Percentiles rank a stretch among this genome's conserved stretches.
Conservation (phyloP, 2,797 vertebrate genomes). For the Oreochromis grahami region DNA sequence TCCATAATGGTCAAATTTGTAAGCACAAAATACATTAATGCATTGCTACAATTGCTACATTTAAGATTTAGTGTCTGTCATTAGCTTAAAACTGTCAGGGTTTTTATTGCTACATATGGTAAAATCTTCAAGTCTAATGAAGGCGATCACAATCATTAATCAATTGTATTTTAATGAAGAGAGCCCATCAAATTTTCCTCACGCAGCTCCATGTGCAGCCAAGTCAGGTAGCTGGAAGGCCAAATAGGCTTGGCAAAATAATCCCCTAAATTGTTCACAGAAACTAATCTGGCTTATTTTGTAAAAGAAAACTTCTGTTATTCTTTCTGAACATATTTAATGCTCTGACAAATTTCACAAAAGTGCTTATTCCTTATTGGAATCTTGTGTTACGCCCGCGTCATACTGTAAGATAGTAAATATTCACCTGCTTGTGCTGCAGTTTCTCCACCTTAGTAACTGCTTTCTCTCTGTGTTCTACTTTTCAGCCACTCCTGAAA, state of each 20-base stretch:
- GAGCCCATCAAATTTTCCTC: not conserved
- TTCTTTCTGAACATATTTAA: conserved; percentile 72
- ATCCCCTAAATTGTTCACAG: conserved; percentile 69
- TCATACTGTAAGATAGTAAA: conserved; percentile 16
- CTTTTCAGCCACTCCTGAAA: conserved; percentile 93
- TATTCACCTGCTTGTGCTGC: conserved; percentile 7
- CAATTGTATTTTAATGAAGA: not conserved
- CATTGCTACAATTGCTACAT: not conserved
- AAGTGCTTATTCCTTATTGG: conserved; percentile 62
- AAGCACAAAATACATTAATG: conserved; percentile 62
- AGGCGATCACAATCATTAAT: not conserved
- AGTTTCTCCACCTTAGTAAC: not conserved
- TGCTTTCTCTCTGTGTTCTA: conserved; percentile 41
- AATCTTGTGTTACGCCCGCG: conserved; percentile 33
- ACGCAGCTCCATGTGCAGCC: conserved; percentile 37
- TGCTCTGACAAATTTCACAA: conserved; percentile 75
- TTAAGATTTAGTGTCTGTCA: not conserved
- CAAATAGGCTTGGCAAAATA: conserved; percentile 65
- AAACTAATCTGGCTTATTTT: conserved; percentile 78
- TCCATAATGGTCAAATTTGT: conserved; percentile 98
- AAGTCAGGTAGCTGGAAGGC: conserved; percentile 50
- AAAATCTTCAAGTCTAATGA: not conserved
- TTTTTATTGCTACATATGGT: not conserved
- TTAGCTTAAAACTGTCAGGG: not conserved
- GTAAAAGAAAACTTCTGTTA: conserved; percentile 75